phyloP scores from a whole-genome alignment of 2,797 vertebrate genomes.

The Neosilurus mollespiculum region DNA sequence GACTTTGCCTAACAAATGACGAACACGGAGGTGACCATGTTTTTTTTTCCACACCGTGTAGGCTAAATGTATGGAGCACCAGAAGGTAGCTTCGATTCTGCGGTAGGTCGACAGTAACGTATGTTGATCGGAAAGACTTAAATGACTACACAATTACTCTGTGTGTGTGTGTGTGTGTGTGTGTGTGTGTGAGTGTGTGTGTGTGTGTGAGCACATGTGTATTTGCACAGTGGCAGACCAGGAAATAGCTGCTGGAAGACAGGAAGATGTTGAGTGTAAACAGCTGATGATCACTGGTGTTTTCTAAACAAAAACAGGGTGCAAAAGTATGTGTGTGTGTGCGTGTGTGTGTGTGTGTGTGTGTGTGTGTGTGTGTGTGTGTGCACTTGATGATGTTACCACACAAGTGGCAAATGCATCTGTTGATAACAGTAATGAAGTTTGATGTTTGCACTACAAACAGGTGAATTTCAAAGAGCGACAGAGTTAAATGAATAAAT shows the following conservation, averaged over 20 bases:
- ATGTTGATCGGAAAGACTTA: background rate
- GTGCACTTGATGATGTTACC: too few relatives aligned
- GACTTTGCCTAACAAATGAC: background rate
- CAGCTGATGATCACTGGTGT: constrained; percentile 64
- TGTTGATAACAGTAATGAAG: constrained; percentile 30
- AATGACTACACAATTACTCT: background rate
- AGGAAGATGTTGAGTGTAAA: constrained; percentile 70
- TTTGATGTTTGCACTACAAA: constrained; percentile 15
- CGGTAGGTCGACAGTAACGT: background rate
- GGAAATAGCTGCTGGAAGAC: constrained; percentile 60
- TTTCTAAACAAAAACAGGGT: constrained; percentile 65
- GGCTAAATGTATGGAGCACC: background rate
- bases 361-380: background rate
- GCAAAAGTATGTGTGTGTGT: constrained; percentile 1
- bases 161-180: background rate
- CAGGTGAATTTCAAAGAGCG: constrained; percentile 25
- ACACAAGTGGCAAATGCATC: background rate
- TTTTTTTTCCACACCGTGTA: background rate
- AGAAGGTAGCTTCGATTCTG: background rate
- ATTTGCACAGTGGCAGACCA: constrained; percentile 51
- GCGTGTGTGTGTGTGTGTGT: constrained; percentile 18
- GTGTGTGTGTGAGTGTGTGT: background rate
- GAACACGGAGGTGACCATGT: background rate
- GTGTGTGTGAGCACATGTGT: constrained; percentile 14
- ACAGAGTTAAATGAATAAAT: background rate